Percentiles rank a stretch among this genome's conserved stretches.
Evolutionary conservation across 2,113 vertebrate species (phyloP).

Genomic region (Callipepla squamata): DNA sequence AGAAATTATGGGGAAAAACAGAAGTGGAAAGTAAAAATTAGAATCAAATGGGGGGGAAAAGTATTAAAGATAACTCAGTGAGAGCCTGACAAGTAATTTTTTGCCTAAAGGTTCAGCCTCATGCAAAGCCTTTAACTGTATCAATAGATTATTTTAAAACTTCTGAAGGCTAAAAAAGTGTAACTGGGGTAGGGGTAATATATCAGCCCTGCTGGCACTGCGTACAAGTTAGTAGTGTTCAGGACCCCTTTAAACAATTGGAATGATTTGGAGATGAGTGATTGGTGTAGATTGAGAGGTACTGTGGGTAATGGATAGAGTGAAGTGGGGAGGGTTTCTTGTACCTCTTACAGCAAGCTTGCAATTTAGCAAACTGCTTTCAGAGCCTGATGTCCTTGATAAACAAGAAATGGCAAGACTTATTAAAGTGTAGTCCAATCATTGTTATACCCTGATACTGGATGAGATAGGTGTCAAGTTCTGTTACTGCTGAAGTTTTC

Average conservation of each 20-base stretch:
- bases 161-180: neutral
- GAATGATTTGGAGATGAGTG: neutral
- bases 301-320: neutral
- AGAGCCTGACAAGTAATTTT: neutral
- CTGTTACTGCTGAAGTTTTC: constrained; percentile 37
- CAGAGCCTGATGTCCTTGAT: constrained; percentile 17
- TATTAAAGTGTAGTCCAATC: constrained; percentile 42
- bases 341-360: neutral
- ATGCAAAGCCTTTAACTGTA: neutral
- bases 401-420: constrained; percentile 39
- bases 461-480: constrained; percentile 54
- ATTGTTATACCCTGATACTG: neutral
- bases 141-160: neutral
- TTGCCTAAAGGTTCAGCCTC: neutral
- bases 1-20: constrained; percentile 37
- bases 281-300: neutral
- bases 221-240: neutral
- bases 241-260: neutral
- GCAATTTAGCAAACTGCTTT: constrained; percentile 1
- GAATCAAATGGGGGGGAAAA: neutral
- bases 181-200: neutral
- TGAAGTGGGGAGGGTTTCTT: neutral
- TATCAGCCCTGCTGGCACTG: neutral
- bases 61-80: neutral
- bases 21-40: constrained; percentile 32